Evolutionary conservation across 2,797 vertebrate species (phyloP), one percentile per base, ranked within the genome.

Genomic region (Otolemur crassicaudatus): DNA sequence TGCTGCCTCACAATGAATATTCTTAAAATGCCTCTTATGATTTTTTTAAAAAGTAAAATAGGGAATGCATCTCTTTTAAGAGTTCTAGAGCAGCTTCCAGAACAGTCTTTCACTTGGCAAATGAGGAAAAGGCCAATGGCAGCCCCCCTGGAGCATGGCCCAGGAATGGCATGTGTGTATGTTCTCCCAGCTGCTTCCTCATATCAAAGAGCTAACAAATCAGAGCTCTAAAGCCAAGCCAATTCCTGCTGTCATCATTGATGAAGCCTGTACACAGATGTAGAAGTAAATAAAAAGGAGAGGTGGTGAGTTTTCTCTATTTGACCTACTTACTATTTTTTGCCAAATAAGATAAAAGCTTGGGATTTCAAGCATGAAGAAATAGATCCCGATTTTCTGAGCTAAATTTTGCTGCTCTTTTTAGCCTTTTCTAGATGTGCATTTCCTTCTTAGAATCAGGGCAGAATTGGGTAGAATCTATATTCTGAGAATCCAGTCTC

Each of bases 301-400:
- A 94, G 93, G 65, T 96, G 89, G 89, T 91, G 93, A 94, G 31
- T 97, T 97, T 96, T 96, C 97, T 97, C 93, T 97, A 95, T 97
- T 97, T 97, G 96, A 97, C 97, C 92, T 69, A 96, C 95, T 97
- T 97, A 96, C 97, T 97, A 97, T 97, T 97, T 98, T 98, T 98
- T 97, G 89, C 81, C 73, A 46, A 83, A 90, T 93, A 95, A 95
- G 72, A 96, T 87, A 92, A 95, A 97, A 95, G 70, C 96, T 97
- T 91, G 90, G 89, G 83, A 96, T 96, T 97, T 97, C 91, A 96
- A 90, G 76, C 90, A 87, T 86, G 92, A 97, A 70, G 88, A 94
- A 91, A 95, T 95, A 91, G 75, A 91, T 92, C 29, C 91, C 49
- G 92, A 94, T 87, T 96, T 90, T 93, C 69, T 91, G 76, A 96